Evolutionary conservation across 2,888 invertebrate genomes (phyloP), one percentile per base, ranked within the genome.

Genomic region (Mamestra brassicae): DNA sequence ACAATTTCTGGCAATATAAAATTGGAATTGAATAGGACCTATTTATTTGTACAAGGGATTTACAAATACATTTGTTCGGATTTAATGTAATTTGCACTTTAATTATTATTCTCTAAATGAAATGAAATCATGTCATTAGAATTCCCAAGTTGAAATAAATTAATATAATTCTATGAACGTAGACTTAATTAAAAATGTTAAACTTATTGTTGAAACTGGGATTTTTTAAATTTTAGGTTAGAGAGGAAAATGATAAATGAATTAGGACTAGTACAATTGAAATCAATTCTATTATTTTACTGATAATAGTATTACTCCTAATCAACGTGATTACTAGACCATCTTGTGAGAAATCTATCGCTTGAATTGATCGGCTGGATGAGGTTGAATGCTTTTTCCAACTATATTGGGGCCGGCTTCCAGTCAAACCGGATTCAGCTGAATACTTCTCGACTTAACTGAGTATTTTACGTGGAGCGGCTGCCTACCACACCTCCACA

Each of bases 61-160:
- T 10, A 63, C 13, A 17, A n/a, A 26, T 13, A n/a, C n/a, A 63
- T 63, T 58, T 75, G 11, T 45, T 26, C 15, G 3, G 26, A 52
- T 11, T 50, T 26, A 15, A 52, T 60, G 15, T 13, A 54, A 52
- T 76, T 66, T 38, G 36, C 13, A 42, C 13, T 36, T 26, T 13
- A 17, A 42, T 73, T 54, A 45, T 57, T 74, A 58, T 74, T 63
- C 50, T 75, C n/a, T 8, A 5, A 50, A 55, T 42, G 17, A 75
- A 57, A 52, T 17, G 11, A 66, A 66, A 36, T 45, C 26, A 47
- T 54, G 13, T 1, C n/a, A 54, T 47, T 34, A 60, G 45, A 60
- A 54, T 54, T 52, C 5, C 11, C 52, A 47, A 17, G 11, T 11
- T 54, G 4, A 36, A 5, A 15, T 58, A 38, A 57, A 52, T 52